Conservation (phyloP, 2,113 vertebrate species). For the Hirundichthys speculiger region DNA sequence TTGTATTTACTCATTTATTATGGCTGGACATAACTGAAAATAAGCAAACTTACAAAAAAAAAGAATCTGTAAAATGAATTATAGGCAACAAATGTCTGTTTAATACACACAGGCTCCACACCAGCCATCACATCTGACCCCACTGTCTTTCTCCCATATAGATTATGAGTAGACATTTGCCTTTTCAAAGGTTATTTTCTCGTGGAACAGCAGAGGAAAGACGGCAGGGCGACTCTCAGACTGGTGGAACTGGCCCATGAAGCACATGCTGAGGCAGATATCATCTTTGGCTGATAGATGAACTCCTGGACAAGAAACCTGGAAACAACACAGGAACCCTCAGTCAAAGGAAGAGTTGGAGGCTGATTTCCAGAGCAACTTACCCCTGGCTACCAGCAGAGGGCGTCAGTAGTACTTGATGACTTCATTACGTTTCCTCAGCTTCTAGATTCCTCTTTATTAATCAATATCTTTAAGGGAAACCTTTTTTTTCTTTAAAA, state of each 20-base stretch:
- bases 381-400: not conserved
- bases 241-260: slow-evolving; percentile 79
- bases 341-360: too few species aligned
- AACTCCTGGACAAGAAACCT: slow-evolving; percentile 82
- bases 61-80: too few species aligned
- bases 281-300: slow-evolving; percentile 80
- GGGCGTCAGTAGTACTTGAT: not conserved
- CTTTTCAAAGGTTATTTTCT: slow-evolving; percentile 86
- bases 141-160: not conserved
- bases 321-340: not conserved
- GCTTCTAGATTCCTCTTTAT: not conserved
- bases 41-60: too few species aligned
- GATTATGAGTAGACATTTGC: slow-evolving; percentile 51
- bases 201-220: slow-evolving; percentile 81
- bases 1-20: too few species aligned
- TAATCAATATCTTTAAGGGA: not conserved
- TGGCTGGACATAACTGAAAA: too few species aligned
- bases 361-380: not conserved
- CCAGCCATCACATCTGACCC: not conserved
- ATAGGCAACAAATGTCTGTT: too few species aligned
- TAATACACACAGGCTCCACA: too few species aligned
- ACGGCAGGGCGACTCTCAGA: slow-evolving; percentile 73
- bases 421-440: not conserved
- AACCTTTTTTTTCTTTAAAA: not conserved
- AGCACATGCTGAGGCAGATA: slow-evolving; percentile 78